Conservation (phyloP, 2,888 invertebrate genomes). For the Lasioglossum leucozonium region DNA sequence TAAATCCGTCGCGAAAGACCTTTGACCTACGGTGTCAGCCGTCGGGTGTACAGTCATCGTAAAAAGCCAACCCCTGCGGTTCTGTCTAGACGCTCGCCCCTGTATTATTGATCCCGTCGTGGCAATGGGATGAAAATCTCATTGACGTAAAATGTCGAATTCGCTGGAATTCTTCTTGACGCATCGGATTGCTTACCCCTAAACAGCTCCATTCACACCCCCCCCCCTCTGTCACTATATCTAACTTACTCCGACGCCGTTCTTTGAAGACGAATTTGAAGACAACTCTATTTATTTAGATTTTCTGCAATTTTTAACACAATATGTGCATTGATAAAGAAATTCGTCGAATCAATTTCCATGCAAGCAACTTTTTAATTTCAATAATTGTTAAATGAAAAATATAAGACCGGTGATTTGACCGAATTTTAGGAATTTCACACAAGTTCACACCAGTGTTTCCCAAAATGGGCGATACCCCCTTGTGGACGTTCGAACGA, state of each 20-base stretch:
- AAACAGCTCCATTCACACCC: constrained; percentile 17
- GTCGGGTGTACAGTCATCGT: constrained; percentile 64
- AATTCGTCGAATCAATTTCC: too few relatives aligned
- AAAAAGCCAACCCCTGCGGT: constrained; percentile 56
- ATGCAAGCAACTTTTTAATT: too few relatives aligned
- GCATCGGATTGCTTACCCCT: constrained; percentile 22
- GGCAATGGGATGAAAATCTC: constrained; percentile 76
- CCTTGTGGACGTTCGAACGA: too few relatives aligned
- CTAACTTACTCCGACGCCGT: neutral
- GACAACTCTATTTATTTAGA: too few relatives aligned
- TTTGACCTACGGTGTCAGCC: constrained; percentile 71
- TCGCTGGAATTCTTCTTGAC: constrained; percentile 60
- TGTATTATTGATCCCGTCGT: constrained; percentile 76
- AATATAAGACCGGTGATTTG: too few relatives aligned
- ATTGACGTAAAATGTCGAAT: constrained; percentile 73
- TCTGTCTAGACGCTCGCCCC: constrained; percentile 69
- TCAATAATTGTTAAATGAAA: too few relatives aligned
- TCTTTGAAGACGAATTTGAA: too few relatives aligned
- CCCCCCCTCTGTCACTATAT: neutral
- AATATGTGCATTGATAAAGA: too few relatives aligned
- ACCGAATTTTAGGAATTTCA: too few relatives aligned
- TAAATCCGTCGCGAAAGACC: constrained; percentile 71
- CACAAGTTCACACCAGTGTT: too few relatives aligned
- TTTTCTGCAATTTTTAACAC: too few relatives aligned
- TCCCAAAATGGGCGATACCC: too few relatives aligned